A percentile compares a stretch with the other conserved stretches of the same genome.
Evolutionary conservation across 2,888 invertebrate species (phyloP).

Genomic region (Drosophila kambysellisi): DNA sequence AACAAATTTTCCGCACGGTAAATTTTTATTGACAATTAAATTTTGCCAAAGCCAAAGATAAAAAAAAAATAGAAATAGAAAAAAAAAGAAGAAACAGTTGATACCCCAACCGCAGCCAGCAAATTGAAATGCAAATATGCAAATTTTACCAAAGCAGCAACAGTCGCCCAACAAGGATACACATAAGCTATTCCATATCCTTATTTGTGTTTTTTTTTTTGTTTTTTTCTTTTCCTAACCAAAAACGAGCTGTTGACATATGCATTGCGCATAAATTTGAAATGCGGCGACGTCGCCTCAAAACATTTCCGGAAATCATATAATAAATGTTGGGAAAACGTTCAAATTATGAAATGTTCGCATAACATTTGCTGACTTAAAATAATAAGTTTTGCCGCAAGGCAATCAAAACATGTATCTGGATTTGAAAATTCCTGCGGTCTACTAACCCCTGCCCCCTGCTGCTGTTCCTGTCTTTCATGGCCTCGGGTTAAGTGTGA

Average conservation of each 20-base stretch:
- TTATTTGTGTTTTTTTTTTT: conserved; percentile 17
- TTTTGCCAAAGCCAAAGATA: conserved; percentile 53
- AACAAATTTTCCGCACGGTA: conserved; percentile 84
- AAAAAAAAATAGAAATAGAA: conserved; percentile 10
- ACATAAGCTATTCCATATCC: conserved; percentile 22
- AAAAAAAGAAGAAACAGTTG: conserved; percentile 34
- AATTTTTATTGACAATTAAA: conserved; percentile 84
- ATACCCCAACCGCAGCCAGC: conserved; percentile 36
- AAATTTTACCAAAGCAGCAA: conserved; percentile 60
- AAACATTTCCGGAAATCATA: conserved; percentile 71
- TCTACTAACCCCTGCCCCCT: conserved; percentile 29
- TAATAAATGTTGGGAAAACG: conserved; percentile 71
- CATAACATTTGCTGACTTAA: conserved; percentile 67
- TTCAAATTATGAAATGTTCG: conserved; percentile 62
- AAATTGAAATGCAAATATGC: conserved; percentile 79
- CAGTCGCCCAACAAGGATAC: conserved; percentile 55
- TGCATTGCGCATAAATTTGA: conserved; percentile 75
- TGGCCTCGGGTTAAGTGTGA: conserved; percentile 75
- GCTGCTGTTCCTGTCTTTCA: conserved; percentile 6
- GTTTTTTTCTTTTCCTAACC: conserved; percentile 5
- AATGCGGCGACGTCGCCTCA: conserved; percentile 54
- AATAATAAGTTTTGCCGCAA: conserved; percentile 72
- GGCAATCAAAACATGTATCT: conserved; percentile 72
- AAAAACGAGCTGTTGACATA: conserved; percentile 74
- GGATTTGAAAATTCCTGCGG: conserved; percentile 57